phyloP scores from a whole-genome alignment of 2,888 invertebrate species.

The Oasisia sp. region DNA sequence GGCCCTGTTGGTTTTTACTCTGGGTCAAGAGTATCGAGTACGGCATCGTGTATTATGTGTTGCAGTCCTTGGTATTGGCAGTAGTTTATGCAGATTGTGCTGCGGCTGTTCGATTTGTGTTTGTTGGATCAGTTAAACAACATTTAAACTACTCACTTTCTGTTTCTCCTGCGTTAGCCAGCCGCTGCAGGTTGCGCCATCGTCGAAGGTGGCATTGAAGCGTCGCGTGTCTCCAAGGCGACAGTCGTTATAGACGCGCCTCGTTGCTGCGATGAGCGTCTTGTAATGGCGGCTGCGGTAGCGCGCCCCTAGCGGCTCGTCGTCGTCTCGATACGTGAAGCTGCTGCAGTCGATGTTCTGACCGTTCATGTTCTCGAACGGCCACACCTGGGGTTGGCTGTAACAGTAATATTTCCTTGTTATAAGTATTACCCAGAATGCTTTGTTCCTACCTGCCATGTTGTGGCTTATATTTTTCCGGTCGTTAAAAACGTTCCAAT shows the following conservation, averaged over 20 bases:
- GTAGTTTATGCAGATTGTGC: too few species aligned
- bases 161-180: conserved; percentile 21
- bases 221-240: conserved; percentile 25
- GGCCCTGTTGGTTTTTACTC: too few species aligned
- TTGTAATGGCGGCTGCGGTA: conserved; percentile 36
- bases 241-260: conserved; percentile 30
- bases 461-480: too few species aligned
- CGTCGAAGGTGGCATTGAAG: conserved; percentile 27
- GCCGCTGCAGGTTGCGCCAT: conserved; percentile 33
- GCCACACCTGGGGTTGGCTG: conserved; percentile 36
- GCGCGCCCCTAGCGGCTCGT: conserved; percentile 29
- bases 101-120: too few species aligned
- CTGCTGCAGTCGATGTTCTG: conserved; percentile 29
- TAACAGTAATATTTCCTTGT: background rate
- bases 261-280: conserved; percentile 25
- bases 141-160: background rate
- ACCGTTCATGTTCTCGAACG: conserved; percentile 30
- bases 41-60: too few species aligned
- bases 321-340: conserved; percentile 36
- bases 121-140: too few species aligned
- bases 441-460: too few species aligned
- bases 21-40: too few species aligned
- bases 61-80: too few species aligned
- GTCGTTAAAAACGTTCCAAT: too few species aligned
- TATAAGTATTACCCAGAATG: too few species aligned